These are phyloP conservation scores for Nomada fucata DNA, from an alignment of 2,888 invertebrate species.

Conservation along the genomic window DNA sequence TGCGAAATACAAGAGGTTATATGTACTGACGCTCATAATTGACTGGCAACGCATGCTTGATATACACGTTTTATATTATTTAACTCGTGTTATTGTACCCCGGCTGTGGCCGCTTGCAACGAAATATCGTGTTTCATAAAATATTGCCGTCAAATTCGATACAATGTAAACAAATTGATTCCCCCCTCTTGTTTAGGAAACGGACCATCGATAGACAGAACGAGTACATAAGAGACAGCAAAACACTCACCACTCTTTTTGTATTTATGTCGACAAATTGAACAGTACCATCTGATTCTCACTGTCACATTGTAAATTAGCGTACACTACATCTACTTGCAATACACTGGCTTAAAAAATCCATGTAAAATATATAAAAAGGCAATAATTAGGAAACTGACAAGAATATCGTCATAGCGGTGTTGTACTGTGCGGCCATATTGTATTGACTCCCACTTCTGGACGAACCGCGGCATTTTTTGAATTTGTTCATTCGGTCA, in stretches of 20 bases:
- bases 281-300: conserved; percentile 20
- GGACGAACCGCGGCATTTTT: neutral
- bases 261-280: conserved; percentile 31
- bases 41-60: conserved; percentile 41
- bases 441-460: conserved; percentile 57
- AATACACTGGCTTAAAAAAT: conserved; percentile 67
- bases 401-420: conserved; percentile 80
- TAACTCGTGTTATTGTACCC: neutral
- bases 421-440: conserved; percentile 81
- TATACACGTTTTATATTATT: conserved; percentile 17
- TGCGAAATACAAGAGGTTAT: conserved; percentile 62
- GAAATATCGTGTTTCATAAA: conserved; percentile 10
- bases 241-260: conserved; percentile 73
- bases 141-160: conserved; percentile 10
- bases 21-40: conserved; percentile 46
- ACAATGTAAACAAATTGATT: conserved; percentile 66
- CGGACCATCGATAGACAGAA: conserved; percentile 28
- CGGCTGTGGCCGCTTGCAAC: neutral
- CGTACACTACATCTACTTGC: conserved; percentile 57
- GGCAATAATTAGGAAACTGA: conserved; percentile 77
- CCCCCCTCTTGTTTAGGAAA: conserved; percentile 56
- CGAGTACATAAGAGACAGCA: conserved; percentile 42
- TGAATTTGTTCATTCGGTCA: too few species aligned
- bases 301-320: conserved; percentile 69
- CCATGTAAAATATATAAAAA: conserved; percentile 78